Evolutionary conservation across 2,888 invertebrate genomes (phyloP), one percentile per base, ranked within the genome.

Genomic region (Sinhomidia bicolor): DNA sequence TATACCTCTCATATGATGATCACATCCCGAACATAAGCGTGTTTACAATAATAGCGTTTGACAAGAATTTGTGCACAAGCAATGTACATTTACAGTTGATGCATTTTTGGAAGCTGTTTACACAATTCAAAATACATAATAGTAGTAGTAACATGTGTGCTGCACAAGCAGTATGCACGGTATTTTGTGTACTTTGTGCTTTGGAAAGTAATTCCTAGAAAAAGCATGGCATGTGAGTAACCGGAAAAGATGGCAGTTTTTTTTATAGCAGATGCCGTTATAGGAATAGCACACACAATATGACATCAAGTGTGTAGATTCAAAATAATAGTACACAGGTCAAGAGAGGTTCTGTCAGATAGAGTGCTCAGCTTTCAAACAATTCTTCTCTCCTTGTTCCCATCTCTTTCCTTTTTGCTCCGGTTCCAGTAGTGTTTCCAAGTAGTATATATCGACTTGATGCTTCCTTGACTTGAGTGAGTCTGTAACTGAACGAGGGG

Each of bases 391-490:
- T 29, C 20, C 36, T 65, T 65, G 51, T 54, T 68, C 85, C 23
- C 10, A 9, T 44, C 44, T 26, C 29, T 26, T 76, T 26, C 26
- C n/a, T 9, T 17, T 20, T 20, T 14, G 9, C 23, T 71, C 26
- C 9, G 5, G 17, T 44, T 26, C 26, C 44, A 17, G 17, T 32
- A 20, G 20, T 71, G 71, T 10, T 36, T 23, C 41, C 17, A 76
- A 76, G 26, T n/a, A 76, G 51, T n/a, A n/a, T 76, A 51, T 76
- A 76, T 76, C 51, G 76, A 76, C 76, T 76, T 76, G 76, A 76
- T 80, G 86, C 86, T 86, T 60, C 80, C 47, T 80, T 80, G 86
- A 86, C 86, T 86, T 86, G 86, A 80, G 79, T 68, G 62, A 79
- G 78, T 79, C 44, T 85, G 68, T 17, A 60, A 80, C 62, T 80